A percentile compares a stretch with the other conserved stretches of the same genome.
Conservation (phyloP, 2,113 vertebrate genomes). For the Larimichthys polyactis region DNA sequence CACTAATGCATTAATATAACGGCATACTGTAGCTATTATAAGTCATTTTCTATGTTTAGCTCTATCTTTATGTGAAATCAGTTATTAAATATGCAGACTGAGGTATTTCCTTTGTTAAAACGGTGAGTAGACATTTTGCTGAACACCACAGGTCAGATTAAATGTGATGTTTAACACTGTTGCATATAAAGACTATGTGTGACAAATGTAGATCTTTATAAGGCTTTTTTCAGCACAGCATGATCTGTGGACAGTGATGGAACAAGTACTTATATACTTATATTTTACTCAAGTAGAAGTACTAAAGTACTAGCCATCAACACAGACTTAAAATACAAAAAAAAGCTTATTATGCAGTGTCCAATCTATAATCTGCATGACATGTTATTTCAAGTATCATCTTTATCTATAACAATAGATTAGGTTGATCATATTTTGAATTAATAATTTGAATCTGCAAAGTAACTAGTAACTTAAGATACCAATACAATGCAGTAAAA, state of each 20-base stretch:
- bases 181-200: neutral
- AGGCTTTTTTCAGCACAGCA: neutral
- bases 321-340: neutral
- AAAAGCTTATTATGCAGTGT: neutral
- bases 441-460: no score
- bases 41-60: neutral
- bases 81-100: slow-evolving; percentile 8
- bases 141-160: neutral
- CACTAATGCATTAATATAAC: neutral
- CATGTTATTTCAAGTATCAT: neutral
- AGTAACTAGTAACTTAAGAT: neutral
- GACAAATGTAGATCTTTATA: neutral
- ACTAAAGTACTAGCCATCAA: neutral
- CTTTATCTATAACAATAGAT: neutral
- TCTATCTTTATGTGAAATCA: neutral
- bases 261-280: neutral
- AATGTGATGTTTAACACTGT: neutral
- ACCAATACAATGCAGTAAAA: no score
- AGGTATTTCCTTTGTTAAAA: neutral
- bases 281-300: neutral
- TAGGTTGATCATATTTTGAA: neutral
- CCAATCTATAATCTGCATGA: no score
- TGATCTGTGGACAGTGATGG: neutral
- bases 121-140: neutral
- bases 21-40: neutral